Conservation (phyloP, 1,140 invertebrate species). For the Ostrea denselamellosa region DNA sequence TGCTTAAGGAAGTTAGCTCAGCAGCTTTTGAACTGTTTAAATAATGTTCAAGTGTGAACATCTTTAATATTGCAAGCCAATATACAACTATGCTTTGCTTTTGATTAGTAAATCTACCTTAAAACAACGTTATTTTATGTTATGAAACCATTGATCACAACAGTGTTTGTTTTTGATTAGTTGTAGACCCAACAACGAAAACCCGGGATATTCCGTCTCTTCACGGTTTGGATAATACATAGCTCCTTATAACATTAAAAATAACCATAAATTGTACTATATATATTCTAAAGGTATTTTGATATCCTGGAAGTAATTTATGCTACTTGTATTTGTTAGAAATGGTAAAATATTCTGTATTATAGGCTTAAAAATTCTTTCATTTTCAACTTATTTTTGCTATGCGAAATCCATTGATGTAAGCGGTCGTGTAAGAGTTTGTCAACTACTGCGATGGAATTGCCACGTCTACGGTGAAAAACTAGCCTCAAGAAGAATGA, state of each 20-base stretch:
- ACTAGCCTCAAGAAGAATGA: not conserved
- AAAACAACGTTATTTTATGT: no score
- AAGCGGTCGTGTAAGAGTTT: not conserved
- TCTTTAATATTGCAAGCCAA: no score
- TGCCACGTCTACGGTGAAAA: constrained; percentile 15
- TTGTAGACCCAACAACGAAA: no score
- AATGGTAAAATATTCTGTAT: not conserved
- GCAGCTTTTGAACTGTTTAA: no score
- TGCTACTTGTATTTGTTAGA: not conserved
- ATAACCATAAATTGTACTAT: not conserved
- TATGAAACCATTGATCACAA: no score
- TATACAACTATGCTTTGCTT: no score
- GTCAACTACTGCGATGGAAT: constrained; percentile 24
- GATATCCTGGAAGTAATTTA: not conserved
- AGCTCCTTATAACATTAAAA: not conserved
- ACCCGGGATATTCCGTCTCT: not conserved
- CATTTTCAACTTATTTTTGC: not conserved
- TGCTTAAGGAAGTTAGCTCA: no score
- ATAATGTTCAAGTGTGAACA: no score
- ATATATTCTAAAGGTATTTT: not conserved
- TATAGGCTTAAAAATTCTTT: not conserved
- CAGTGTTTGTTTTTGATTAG: no score
- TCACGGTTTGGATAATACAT: not conserved
- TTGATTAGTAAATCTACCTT: no score
- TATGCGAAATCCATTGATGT: not conserved